Evolutionary conservation across 2,888 invertebrate genomes (phyloP), one percentile per base, ranked within the genome.

Genomic region (Pinctada fucata): DNA sequence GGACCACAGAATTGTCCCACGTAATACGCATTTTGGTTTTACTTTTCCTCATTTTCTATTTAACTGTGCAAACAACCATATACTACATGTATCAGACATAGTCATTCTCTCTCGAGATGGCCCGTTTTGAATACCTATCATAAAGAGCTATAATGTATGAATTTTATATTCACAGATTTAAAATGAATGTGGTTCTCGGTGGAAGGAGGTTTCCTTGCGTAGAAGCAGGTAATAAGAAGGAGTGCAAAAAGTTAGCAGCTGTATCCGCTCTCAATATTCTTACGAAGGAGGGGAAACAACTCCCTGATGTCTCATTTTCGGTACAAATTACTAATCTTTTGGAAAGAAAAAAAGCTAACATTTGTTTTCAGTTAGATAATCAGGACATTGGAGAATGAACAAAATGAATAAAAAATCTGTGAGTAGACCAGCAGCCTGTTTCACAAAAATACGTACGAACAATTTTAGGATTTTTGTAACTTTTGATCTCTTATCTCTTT

Each of bases 1-100:
- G 83, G 83, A n/a, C 82, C 80, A 0, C 73, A 79, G 31, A 82
- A 84, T 58, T 82, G 82, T 80, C 83, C 83, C 16, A 75, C 71
- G 83, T 84, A 81, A 72, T 80, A 72, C 10, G 2, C 45, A 3
- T 51, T 50, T 65, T 8, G 47, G 13, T 58, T 47, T 13, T 3
- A 3, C 8, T 10, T 63, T 8, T 5, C 6, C 10, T 48, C 4
- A 45, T 50, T 50, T 64, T 64, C 10, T 31, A 75, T 66, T 13
- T 66, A 0, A 67, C n/a, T 67, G 45, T 64, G 48, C 4, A 48
- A 16, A 47, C 66, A 45, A 3, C 66, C 6, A n/a, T n/a, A 4
- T 66, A 2, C 64, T 50, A 51, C 13, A 52, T 72, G 72, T 50
- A 45, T 63, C 13, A 31, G 31, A 31, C 31, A 31, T 31, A 31